Percentiles rank a stretch among this genome's conserved stretches.
phyloP scores from a whole-genome alignment of 1,140 invertebrate species.

The Sycophila sp. region DNA sequence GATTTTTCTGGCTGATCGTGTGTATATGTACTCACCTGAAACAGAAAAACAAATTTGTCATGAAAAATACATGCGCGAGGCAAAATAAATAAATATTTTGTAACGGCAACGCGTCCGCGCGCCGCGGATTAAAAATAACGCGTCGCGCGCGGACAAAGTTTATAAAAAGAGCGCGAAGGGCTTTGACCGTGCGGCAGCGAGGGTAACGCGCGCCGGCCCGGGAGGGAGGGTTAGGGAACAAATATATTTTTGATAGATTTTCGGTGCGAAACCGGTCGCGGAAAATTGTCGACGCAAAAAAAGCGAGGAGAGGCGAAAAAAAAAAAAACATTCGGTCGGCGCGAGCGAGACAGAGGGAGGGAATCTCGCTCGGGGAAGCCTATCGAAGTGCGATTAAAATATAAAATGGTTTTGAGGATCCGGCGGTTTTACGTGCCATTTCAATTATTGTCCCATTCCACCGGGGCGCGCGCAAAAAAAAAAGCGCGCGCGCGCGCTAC shows the following conservation, averaged over 20 bases:
- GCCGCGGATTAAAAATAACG: conserved; percentile 32
- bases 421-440: conserved; percentile 63
- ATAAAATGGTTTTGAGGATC: conserved; percentile 65
- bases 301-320: neutral
- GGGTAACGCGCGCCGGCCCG: neutral
- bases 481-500: conserved; percentile 45
- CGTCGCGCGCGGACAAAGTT: neutral
- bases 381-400: conserved; percentile 63
- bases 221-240: neutral
- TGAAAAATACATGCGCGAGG: conserved; percentile 26
- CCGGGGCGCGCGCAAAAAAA: conserved; percentile 47
- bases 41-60: conserved; percentile 46
- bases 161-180: conserved; percentile 22
- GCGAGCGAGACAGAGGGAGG: conserved; percentile 30
- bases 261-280: conserved; percentile 15
- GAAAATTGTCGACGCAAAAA: conserved; percentile 35
- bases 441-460: conserved; percentile 59
- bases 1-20: neutral
- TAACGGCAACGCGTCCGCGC: neutral
- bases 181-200: neutral
- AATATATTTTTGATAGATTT: conserved; percentile 41
- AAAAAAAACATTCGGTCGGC: conserved; percentile 27
- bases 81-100: conserved; percentile 35
- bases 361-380: conserved; percentile 49
- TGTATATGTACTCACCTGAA: conserved; percentile 52